Evolutionary conservation across 2,797 vertebrate species (phyloP).

Genomic region (Luscinia luscinia): DNA sequence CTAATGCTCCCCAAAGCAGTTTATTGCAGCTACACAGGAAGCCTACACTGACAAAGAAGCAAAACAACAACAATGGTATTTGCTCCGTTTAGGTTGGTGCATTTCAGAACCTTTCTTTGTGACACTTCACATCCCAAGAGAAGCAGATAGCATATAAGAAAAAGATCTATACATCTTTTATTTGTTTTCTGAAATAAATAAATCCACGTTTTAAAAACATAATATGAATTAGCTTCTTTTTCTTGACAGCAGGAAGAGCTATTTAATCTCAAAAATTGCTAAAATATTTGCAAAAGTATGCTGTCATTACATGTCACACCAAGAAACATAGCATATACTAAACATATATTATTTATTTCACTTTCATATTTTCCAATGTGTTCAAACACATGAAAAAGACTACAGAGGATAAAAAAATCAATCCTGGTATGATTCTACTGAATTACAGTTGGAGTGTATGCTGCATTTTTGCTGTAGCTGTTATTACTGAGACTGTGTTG

Average conservation of each 20-base stretch:
- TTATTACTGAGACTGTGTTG: not conserved
- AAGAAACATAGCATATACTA: not conserved
- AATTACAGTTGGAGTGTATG: not conserved
- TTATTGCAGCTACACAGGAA: not conserved
- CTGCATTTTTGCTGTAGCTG: not conserved
- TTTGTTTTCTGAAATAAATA: constrained; percentile 4
- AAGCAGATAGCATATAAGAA: not conserved
- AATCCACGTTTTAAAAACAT: not conserved
- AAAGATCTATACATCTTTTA: not conserved
- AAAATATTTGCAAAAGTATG: not conserved
- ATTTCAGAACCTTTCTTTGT: not conserved
- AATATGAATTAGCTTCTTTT: not conserved
- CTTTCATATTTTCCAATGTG: not conserved
- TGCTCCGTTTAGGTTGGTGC: not conserved
- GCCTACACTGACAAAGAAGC: not conserved
- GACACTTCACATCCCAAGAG: not conserved
- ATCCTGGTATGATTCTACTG: not conserved
- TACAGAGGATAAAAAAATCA: not conserved
- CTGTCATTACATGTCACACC: not conserved
- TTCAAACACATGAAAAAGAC: not conserved
- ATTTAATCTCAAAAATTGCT: not conserved
- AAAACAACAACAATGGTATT: not conserved
- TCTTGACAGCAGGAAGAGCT: not conserved
- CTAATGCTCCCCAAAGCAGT: not conserved
- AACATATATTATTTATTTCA: not conserved